Evolutionary conservation across 2,888 invertebrate genomes (phyloP), one percentile per base, ranked within the genome.

Genomic region (Epinotia demarniana): DNA sequence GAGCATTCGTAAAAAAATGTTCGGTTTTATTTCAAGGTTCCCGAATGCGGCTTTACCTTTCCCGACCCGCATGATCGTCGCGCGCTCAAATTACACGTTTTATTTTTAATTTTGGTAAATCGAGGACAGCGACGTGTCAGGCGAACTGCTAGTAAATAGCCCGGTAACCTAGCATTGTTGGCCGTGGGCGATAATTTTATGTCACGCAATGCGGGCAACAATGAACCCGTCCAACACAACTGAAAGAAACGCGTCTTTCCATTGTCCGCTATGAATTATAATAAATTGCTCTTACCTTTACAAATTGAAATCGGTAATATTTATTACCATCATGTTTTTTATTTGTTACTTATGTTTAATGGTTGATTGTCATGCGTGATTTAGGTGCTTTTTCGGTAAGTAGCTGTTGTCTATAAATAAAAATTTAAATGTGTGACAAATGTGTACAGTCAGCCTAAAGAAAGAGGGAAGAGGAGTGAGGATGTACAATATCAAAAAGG

Each of bases 131-230:
- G 19, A 70, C 75, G 72, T 75, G 75, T 67, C 75, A 67, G 67
- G 72, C 66, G 62, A 63, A 33, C 61, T 46, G 66, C 75, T 72
- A 72, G 66, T 75, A 72, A 75, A 72, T 67, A 75, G 75, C 67
- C 75, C 75, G 75, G 71, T 72, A 75, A 67, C 19, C 53, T 57
- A 60, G 66, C 61, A 72, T 72, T 75, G 75, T 71, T 71, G 61
- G 66, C 58, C 61, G 64, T 39, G 53, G 64, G 71, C 72, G 71
- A 75, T 72, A 71, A 75, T 75, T 72, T 75, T 72, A 67, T 67
- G 67, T 75, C 75, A 75, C 75, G 75, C 75, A 72, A 75, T 72
- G 72, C 70, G 39, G 53, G 66, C 55, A 57, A 75, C 75, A 75
- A 75, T 71, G 70, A 57, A 63, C 70, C 46, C 46, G 58, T 49